Percentiles rank a stretch among this genome's conserved stretches.
phyloP scores from a whole-genome alignment of 2,797 vertebrate species.

The Prunella strophiata region DNA sequence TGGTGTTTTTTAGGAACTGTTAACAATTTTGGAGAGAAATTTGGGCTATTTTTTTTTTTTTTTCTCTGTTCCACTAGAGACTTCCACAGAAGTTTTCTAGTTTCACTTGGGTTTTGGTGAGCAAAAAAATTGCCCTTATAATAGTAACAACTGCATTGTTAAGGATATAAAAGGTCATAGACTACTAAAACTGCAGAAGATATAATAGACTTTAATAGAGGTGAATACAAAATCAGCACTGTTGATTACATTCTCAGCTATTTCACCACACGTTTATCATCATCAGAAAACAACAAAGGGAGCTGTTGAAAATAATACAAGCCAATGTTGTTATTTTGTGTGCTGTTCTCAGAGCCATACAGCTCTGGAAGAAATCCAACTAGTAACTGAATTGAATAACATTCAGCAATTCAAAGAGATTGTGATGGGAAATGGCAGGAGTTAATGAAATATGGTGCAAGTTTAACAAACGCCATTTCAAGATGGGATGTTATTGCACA shows the following conservation, averaged over 20 bases:
- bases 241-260: conserved; percentile 62
- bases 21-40: not conserved
- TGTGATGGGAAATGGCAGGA: conserved; percentile 65
- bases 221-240: conserved; percentile 50
- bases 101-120: not conserved
- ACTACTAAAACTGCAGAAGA: conserved; percentile 39
- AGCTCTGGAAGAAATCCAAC: conserved; percentile 75
- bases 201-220: conserved; percentile 49
- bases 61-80: not conserved
- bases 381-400: conserved; percentile 70
- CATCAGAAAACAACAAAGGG: conserved; percentile 65
- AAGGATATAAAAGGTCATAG: conserved; percentile 32
- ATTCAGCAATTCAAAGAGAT: conserved; percentile 68
- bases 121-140: not conserved
- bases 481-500: conserved; percentile 68
- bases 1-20: not conserved
- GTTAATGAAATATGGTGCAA: conserved; percentile 70
- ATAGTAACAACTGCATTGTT: not conserved
- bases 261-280: conserved; percentile 61
- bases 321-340: conserved; percentile 66
- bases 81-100: not conserved
- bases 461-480: conserved; percentile 69
- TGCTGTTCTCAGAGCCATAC: conserved; percentile 49
- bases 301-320: conserved; percentile 43
- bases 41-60: not conserved